A percentile compares a stretch with the other conserved stretches of the same genome.
These are phyloP conservation scores for Pteronotus mesoamericanus DNA, from an alignment of 2,797 vertebrate species.

Conservation along the genomic window DNA sequence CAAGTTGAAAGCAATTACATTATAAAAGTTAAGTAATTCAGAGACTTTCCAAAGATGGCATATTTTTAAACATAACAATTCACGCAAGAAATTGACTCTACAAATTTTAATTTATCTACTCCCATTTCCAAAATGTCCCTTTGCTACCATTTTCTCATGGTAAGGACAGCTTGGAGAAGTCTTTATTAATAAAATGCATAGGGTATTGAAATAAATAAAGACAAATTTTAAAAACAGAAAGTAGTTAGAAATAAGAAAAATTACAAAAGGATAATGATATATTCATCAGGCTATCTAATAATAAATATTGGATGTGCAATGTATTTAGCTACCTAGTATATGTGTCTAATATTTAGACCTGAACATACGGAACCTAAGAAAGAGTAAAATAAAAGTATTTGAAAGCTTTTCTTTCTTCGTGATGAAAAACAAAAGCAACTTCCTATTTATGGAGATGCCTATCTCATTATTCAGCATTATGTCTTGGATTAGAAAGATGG, in stretches of 20 bases:
- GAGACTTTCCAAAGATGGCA: neutral
- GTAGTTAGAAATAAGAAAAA: slow-evolving; percentile 21
- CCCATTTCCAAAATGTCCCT: neutral
- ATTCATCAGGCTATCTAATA: neutral
- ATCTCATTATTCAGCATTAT: slow-evolving; percentile 54
- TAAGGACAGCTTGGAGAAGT: neutral
- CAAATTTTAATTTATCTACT: neutral
- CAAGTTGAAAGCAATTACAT: neutral
- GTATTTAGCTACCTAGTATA: neutral
- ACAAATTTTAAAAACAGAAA: neutral
- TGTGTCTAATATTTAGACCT: neutral
- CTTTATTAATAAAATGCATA: slow-evolving; percentile 19
- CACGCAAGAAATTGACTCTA: neutral
- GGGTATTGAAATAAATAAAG: neutral
- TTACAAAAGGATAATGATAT: neutral
- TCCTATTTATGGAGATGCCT: slow-evolving; percentile 3
- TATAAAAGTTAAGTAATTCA: neutral
- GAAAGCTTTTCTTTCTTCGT: slow-evolving; percentile 60
- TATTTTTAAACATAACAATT: neutral
- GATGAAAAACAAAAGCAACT: slow-evolving; percentile 45
- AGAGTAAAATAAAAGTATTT: neutral
- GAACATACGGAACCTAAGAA: neutral
- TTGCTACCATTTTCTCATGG: neutral
- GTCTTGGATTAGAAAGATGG: slow-evolving; percentile 23
- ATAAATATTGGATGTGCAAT: neutral